Percentiles rank a stretch among this genome's conserved stretches.
Conservation (phyloP, 2,113 vertebrate species). For the Numenius arquata region DNA sequence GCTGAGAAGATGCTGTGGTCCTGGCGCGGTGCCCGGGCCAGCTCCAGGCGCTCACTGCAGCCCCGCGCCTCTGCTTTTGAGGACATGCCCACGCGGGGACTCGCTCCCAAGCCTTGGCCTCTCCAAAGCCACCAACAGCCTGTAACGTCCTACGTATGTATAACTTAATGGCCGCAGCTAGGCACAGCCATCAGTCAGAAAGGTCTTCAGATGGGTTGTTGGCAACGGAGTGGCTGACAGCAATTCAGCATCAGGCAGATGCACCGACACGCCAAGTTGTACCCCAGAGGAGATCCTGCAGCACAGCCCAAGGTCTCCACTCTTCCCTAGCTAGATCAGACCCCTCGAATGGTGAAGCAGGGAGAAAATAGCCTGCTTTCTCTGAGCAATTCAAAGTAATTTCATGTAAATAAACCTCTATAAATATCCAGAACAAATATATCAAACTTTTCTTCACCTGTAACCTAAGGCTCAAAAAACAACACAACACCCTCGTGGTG, state of each 20-base stretch:
- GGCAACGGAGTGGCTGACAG: background rate
- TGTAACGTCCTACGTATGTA: background rate
- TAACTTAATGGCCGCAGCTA: background rate
- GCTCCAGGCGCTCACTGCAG: background rate
- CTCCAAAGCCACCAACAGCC: background rate
- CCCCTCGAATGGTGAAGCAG: fast-evolving
- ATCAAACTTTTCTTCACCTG: background rate
- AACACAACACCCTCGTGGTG: fast-evolving
- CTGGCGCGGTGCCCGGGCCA: background rate
- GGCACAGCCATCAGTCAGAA: background rate
- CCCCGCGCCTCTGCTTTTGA: background rate
- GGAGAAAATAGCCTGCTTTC: background rate
- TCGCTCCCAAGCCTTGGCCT: background rate
- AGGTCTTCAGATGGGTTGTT: background rate
- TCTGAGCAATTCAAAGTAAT: background rate
- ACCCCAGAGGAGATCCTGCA: background rate
- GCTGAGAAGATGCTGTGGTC: background rate
- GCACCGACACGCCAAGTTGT: background rate
- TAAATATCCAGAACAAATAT: background rate
- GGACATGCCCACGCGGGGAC: too few species aligned
- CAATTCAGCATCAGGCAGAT: background rate
- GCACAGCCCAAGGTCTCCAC: background rate
- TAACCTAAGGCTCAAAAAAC: background rate
- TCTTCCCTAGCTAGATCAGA: background rate
- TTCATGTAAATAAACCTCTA: background rate